These are phyloP conservation scores for Mimumesa dahlbomi DNA, from an alignment of 2,888 invertebrate species.

Conservation along the genomic window DNA sequence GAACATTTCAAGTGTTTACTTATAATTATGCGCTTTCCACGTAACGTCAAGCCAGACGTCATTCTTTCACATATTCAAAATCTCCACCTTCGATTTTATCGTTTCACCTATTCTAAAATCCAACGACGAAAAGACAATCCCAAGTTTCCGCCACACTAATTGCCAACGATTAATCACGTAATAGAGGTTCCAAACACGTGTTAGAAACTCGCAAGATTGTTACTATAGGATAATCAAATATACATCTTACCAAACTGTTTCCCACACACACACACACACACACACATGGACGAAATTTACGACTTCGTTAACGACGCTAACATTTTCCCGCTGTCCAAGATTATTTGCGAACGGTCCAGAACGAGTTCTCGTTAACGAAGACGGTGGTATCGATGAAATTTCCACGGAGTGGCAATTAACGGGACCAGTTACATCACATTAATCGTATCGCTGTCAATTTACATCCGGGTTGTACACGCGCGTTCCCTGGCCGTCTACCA, in stretches of 20 bases:
- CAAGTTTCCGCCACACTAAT: too few relatives aligned
- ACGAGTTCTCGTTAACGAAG: too few relatives aligned
- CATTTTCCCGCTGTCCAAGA: too few relatives aligned
- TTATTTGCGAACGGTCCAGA: too few relatives aligned
- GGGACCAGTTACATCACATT: constrained; percentile 11
- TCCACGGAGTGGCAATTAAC: constrained; percentile 11
- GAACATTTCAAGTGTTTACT: constrained; percentile 15
- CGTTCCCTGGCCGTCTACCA: constrained; percentile 4
- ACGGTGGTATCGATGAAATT: too few relatives aligned
- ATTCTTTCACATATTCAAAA: not conserved
- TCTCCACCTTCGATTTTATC: not conserved
- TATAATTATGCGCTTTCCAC: constrained; percentile 15
- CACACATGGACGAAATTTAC: too few relatives aligned
- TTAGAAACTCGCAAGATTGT: not conserved
- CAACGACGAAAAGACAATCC: too few relatives aligned
- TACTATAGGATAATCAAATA: not conserved
- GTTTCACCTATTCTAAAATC: not conserved
- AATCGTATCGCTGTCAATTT: constrained; percentile 40
- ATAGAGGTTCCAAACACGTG: not conserved
- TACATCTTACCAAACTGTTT: too few relatives aligned
- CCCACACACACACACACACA: too few relatives aligned
- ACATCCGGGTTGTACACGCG: not conserved
- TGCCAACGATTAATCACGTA: too few relatives aligned
- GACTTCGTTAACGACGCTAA: too few relatives aligned
- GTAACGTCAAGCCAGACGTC: not conserved